phyloP scores from a whole-genome alignment of 2,888 invertebrate species.

The Itoplectis maculator region DNA sequence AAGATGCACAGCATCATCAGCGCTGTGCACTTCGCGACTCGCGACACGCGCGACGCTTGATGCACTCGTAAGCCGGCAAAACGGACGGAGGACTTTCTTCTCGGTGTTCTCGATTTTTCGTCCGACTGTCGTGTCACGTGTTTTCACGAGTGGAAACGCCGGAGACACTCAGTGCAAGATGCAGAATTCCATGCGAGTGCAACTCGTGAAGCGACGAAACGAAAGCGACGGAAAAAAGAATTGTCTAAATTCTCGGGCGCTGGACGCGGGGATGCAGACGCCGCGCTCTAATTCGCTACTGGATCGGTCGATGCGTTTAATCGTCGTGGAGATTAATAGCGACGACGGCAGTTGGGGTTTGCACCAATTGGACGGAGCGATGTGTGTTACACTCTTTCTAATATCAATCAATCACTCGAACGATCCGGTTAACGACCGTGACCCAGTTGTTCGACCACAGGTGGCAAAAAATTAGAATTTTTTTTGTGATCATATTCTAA shows the following conservation, averaged over 20 bases:
- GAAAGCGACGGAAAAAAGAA: conserved; percentile 44
- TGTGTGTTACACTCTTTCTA: background rate
- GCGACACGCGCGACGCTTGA: conserved; percentile 17
- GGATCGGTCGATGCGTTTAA: conserved; percentile 39
- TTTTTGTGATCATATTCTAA: no score
- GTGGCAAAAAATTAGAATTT: no score
- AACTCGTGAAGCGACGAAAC: conserved; percentile 13
- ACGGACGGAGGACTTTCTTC: conserved; percentile 50
- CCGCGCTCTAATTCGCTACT: conserved; percentile 58
- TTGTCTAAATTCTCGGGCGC: conserved; percentile 36
- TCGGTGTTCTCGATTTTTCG: conserved; percentile 38
- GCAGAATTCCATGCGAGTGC: conserved; percentile 7
- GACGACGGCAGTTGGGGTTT: background rate
- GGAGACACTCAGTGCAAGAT: no score
- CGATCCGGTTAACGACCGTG: background rate
- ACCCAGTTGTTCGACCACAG: background rate
- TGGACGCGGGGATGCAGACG: conserved; percentile 35
- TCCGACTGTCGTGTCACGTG: background rate
- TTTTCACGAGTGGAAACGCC: no score
- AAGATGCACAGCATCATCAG: conserved; percentile 9
- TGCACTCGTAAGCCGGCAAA: conserved; percentile 30
- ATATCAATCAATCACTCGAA: background rate
- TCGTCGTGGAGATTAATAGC: conserved; percentile 7
- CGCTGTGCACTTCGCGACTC: conserved; percentile 10
- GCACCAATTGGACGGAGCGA: background rate